phyloP scores from a whole-genome alignment of 2,113 vertebrate species.

The Microcebus ravelobensis region DNA sequence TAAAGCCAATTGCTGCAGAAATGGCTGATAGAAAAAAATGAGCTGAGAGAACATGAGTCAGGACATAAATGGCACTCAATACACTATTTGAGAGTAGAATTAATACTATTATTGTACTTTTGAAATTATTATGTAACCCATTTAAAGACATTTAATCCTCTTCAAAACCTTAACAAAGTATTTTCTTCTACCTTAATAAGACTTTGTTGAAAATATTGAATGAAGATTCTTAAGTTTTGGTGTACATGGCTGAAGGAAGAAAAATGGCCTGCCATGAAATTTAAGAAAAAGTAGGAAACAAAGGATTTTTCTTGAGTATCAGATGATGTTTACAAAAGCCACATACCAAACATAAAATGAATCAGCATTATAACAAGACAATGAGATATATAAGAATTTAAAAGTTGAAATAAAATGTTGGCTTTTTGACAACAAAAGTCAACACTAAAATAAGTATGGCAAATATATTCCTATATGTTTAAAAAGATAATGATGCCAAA shows the following conservation, averaged over 20 bases:
- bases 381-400: background rate
- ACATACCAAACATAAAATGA: background rate
- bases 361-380: background rate
- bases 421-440: background rate
- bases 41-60: background rate
- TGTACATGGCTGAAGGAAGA: background rate
- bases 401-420: background rate
- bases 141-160: background rate
- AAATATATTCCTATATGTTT: background rate
- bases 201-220: background rate
- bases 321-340: background rate
- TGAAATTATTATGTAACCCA: background rate
- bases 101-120: background rate
- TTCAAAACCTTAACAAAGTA: background rate
- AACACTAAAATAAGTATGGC: background rate
- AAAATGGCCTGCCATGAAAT: background rate
- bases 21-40: background rate
- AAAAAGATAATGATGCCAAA: background rate
- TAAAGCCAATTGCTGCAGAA: background rate
- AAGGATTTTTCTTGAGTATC: background rate
- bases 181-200: background rate
- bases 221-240: background rate
- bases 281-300: constrained; percentile 8
- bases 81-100: background rate
- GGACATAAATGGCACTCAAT: background rate